These are phyloP conservation scores for Neopipo cinnamomea DNA, from an alignment of 2,113 vertebrate species.

Conservation along the genomic window DNA sequence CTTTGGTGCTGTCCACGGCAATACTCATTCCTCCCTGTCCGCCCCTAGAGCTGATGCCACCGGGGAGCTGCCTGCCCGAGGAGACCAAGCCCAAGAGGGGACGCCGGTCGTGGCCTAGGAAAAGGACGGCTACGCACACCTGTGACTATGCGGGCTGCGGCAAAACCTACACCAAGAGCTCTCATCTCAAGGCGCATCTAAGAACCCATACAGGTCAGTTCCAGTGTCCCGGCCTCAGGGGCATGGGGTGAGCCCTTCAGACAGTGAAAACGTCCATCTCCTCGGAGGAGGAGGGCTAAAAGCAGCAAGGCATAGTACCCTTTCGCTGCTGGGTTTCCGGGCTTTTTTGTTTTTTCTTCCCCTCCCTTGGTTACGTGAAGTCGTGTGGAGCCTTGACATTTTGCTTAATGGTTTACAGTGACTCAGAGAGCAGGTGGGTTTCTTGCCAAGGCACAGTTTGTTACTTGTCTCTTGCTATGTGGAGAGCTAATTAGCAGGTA, in stretches of 20 bases:
- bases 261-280: rapidly evolving
- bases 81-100: slow-evolving; percentile 95
- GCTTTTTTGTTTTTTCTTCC: not conserved
- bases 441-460: slow-evolving; percentile 18
- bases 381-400: not conserved
- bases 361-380: not conserved
- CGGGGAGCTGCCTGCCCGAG: slow-evolving; percentile 83
- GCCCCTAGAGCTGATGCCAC: slow-evolving; percentile 85
- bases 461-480: not conserved
- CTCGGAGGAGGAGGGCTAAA: not conserved
- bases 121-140: slow-evolving; percentile 93
- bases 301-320: rapidly evolving
- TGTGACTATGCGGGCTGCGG: slow-evolving; percentile 96
- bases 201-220: slow-evolving; percentile 95
- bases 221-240: rapidly evolving
- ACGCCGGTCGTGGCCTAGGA: slow-evolving; percentile 93
- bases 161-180: slow-evolving; percentile 99
- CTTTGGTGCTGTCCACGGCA: not conserved
- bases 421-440: slow-evolving; percentile 40
- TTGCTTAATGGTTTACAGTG: slow-evolving; percentile 4
- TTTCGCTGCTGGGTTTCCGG: not conserved
- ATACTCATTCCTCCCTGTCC: slow-evolving; percentile 68
- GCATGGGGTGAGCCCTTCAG: rapidly evolving
- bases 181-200: slow-evolving; percentile 96
- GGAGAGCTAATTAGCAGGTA: slow-evolving; percentile 31